Evolutionary conservation across 2,888 invertebrate genomes (phyloP).

Genomic region (Leptinotarsa rubiginosa): DNA sequence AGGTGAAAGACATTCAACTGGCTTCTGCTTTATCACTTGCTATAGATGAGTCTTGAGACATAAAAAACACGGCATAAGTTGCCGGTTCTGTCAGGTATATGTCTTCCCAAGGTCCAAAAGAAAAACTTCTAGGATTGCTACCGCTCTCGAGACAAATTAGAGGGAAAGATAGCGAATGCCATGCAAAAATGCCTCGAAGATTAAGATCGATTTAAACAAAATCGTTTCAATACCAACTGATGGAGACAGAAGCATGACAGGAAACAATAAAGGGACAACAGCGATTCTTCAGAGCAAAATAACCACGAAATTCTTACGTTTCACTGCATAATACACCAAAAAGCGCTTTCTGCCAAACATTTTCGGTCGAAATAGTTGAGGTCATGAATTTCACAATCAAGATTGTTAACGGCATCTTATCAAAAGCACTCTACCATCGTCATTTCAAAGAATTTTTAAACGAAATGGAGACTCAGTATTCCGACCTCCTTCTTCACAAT

Average conservation of each 20-base stretch:
- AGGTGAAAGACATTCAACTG: constrained; percentile 19
- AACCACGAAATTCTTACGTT: constrained; percentile 18
- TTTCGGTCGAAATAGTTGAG: constrained; percentile 18
- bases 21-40: background rate
- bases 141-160: constrained; percentile 18
- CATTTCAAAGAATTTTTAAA: no score
- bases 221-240: no score
- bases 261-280: background rate
- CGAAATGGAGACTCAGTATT: no score
- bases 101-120: constrained; percentile 27
- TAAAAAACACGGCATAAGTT: constrained; percentile 26
- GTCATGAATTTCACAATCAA: constrained; percentile 4
- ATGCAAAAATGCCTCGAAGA: no score
- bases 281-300: constrained; percentile 7
- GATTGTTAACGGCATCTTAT: background rate
- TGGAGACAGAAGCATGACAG: no score
- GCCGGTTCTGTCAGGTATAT: constrained; percentile 24
- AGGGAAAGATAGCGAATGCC: background rate
- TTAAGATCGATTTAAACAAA: no score
- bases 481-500: no score
- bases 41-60: constrained; percentile 20
- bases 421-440: constrained; percentile 14
- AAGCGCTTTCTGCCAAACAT: constrained; percentile 17
- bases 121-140: constrained; percentile 27
- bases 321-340: background rate